A percentile compares a stretch with the other conserved stretches of the same genome.
Evolutionary conservation across 2,113 vertebrate species (phyloP).

Genomic region (Callocephalon fimbriatum): DNA sequence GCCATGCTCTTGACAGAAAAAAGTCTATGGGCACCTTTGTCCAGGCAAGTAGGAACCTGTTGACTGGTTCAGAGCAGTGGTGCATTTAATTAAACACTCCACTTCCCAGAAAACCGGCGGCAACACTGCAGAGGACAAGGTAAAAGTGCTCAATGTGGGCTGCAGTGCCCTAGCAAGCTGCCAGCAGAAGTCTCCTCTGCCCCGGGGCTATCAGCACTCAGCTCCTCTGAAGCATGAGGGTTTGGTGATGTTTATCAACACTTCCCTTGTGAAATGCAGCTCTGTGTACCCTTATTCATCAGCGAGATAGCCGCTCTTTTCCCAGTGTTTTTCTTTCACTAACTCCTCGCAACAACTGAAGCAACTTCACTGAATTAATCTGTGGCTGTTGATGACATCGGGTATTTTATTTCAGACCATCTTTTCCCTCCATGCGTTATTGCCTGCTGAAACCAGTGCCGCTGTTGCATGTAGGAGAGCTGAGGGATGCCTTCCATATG

Average conservation of each 20-base stretch:
- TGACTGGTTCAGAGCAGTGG: neutral
- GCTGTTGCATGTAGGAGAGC: neutral
- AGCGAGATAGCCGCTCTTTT: neutral
- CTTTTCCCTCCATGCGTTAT: neutral
- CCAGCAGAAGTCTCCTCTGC: neutral
- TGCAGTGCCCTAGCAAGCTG: neutral
- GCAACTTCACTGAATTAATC: conserved; percentile 10
- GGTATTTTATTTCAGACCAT: conserved; percentile 4
- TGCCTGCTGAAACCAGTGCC: neutral
- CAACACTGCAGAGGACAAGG: neutral
- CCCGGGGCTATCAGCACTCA: neutral
- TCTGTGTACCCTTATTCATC: neutral
- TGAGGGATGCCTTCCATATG: neutral
- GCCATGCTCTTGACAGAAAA: neutral
- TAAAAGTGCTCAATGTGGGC: neutral
- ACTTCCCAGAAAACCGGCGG: neutral
- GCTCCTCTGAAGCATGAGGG: neutral
- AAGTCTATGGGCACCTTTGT: neutral
- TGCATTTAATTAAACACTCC: neutral
- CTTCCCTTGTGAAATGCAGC: neutral
- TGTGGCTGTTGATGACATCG: neutral
- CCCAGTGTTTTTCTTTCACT: conserved; percentile 25
- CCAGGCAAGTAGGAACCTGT: neutral
- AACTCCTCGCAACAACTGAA: neutral
- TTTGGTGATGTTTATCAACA: conserved; percentile 32